A percentile compares a stretch with the other conserved stretches of the same genome.
phyloP scores from a whole-genome alignment of 2,888 invertebrate genomes.

The Athalia circularis region DNA sequence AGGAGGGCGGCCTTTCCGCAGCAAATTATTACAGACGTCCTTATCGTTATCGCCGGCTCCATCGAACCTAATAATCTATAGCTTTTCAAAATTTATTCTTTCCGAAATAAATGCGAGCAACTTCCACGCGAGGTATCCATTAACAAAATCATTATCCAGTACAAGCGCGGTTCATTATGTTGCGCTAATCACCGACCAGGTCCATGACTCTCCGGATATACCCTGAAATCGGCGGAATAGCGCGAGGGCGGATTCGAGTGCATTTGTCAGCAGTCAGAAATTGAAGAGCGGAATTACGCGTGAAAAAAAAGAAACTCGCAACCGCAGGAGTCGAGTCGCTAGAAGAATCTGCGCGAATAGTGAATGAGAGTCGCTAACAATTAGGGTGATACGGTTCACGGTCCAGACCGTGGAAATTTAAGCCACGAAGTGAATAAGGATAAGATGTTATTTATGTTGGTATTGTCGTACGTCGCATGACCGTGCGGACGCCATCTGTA shows the following conservation, averaged over 20 bases:
- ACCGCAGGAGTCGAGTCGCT: too few relatives aligned
- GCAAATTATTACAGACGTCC: constrained; percentile 8
- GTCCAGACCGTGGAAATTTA: not conserved
- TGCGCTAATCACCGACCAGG: constrained; percentile 45
- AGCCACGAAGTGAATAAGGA: constrained; percentile 40
- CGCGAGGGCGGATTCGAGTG: constrained; percentile 23
- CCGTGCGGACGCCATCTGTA: not conserved
- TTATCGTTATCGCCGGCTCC: not conserved
- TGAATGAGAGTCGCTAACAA: constrained; percentile 7
- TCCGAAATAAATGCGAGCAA: not conserved
- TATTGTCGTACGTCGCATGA: constrained; percentile 11
- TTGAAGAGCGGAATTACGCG: not conserved
- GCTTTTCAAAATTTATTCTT: not conserved
- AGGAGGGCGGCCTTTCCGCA: not conserved
- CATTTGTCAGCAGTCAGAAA: constrained; percentile 31
- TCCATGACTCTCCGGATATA: constrained; percentile 45
- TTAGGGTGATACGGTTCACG: not conserved
- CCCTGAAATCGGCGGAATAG: constrained; percentile 17
- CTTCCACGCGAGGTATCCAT: constrained; percentile 31
- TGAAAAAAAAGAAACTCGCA: too few relatives aligned
- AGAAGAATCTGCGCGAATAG: not conserved
- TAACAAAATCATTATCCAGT: constrained; percentile 12
- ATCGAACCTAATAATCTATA: not conserved
- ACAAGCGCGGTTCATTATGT: constrained; percentile 41
- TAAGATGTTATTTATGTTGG: constrained; percentile 40